phyloP scores from a whole-genome alignment of 1,140 invertebrate species.

The Acromyrmex heyeri region DNA sequence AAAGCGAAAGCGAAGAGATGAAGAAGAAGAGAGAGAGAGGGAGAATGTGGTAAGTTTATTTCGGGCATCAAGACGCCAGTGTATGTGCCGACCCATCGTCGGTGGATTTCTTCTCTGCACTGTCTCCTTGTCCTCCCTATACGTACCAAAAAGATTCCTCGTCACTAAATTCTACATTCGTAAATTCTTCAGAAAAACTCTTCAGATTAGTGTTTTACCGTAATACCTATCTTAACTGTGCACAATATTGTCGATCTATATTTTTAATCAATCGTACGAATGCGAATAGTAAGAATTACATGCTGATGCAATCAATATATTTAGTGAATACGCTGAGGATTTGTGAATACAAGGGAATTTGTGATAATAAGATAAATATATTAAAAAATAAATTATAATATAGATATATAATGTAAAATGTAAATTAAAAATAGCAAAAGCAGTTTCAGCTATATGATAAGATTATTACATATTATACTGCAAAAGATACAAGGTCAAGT shows the following conservation, averaged over 20 bases:
- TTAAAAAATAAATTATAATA: not conserved
- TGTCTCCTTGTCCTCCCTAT: constrained; percentile 28
- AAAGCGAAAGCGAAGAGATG: constrained; percentile 32
- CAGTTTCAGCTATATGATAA: not conserved
- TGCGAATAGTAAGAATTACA: not conserved
- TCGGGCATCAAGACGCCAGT: constrained; percentile 76
- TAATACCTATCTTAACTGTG: not conserved
- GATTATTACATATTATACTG: not conserved
- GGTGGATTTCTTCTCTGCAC: constrained; percentile 50
- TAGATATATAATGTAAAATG: not conserved
- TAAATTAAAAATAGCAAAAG: not conserved
- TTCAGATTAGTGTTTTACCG: not conserved
- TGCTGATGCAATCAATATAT: not conserved
- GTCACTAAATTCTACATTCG: constrained; percentile 39
- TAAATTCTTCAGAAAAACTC: constrained; percentile 22
- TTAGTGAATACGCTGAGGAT: not conserved
- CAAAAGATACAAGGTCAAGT: not conserved
- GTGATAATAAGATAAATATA: not conserved
- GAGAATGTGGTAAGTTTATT: constrained; percentile 83
- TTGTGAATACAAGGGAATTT: not conserved
- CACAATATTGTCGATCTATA: not conserved
- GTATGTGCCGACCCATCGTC: constrained; percentile 67
- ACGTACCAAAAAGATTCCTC: not conserved
- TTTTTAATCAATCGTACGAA: not conserved
- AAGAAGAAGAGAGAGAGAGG: constrained; percentile 66